A percentile compares a stretch with the other conserved stretches of the same genome.
Conservation (phyloP, 2,797 vertebrate species). For the Aulostomus chinensis region DNA sequence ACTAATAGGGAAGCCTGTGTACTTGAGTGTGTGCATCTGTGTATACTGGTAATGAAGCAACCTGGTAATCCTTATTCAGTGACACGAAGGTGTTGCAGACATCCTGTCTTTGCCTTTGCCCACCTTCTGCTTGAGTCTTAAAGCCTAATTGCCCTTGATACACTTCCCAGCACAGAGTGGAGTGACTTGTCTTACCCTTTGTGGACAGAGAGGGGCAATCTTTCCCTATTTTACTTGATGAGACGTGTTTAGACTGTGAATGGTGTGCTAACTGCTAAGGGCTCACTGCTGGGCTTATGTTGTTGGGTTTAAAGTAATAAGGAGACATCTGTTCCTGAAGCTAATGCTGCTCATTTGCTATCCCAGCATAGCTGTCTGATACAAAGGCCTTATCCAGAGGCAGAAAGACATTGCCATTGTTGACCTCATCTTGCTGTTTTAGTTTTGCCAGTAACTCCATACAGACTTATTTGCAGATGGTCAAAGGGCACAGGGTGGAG, state of each 20-base stretch:
- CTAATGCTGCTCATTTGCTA: slow-evolving; percentile 45
- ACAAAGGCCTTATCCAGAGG: slow-evolving; percentile 30
- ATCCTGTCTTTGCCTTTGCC: slow-evolving; percentile 51
- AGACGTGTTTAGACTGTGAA: slow-evolving; percentile 9
- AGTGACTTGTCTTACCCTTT: slow-evolving; percentile 21
- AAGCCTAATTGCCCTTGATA: slow-evolving; percentile 54
- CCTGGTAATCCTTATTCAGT: slow-evolving; percentile 59
- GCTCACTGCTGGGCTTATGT: slow-evolving; percentile 15
- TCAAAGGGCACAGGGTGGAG: too few species aligned
- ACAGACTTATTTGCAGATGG: slow-evolving; percentile 36
- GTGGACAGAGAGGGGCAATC: slow-evolving; percentile 67
- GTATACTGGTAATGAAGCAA: slow-evolving; percentile 49
- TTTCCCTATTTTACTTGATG: slow-evolving; percentile 41
- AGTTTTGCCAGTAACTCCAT: slow-evolving; percentile 40
- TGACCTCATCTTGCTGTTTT: too few species aligned
- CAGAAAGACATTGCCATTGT: slow-evolving; percentile 1
- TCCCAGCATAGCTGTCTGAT: slow-evolving; percentile 53
- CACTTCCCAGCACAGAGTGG: slow-evolving; percentile 16
- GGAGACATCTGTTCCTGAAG: slow-evolving; percentile 57
- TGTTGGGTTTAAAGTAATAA: slow-evolving; percentile 31
- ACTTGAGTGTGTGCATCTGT: slow-evolving; percentile 38
- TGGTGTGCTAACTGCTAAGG: neutral
- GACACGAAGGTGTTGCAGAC: slow-evolving; percentile 62
- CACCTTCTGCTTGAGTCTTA: slow-evolving; percentile 50
- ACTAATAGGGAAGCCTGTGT: slow-evolving; percentile 42